These are phyloP conservation scores for Artibeus lituratus DNA, from an alignment of 2,797 vertebrate genomes.

Conservation along the genomic window DNA sequence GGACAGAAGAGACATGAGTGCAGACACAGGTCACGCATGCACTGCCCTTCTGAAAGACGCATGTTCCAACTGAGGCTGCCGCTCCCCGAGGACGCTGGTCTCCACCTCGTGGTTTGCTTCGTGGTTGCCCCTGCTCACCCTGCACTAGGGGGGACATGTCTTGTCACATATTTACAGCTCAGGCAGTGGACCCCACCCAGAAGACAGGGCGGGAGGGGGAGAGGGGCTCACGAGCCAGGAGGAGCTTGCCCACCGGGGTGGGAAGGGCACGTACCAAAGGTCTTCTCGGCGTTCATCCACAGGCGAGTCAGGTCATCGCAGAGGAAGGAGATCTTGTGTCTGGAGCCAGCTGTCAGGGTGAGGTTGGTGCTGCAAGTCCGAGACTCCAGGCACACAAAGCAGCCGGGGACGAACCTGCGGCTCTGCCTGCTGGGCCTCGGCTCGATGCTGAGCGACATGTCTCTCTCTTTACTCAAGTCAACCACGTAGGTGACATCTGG, in stretches of 20 bases:
- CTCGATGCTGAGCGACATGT: slow-evolving; percentile 76
- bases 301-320: slow-evolving; percentile 80
- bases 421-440: background rate
- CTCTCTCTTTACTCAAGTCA: slow-evolving; percentile 76
- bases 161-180: background rate
- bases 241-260: fast-evolving
- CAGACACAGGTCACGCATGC: fast-evolving
- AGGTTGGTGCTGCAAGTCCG: slow-evolving; percentile 73
- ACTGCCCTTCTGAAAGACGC: background rate
- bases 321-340: slow-evolving; percentile 81
- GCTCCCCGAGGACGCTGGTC: fast-evolving
- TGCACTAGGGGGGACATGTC: background rate
- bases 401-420: slow-evolving; percentile 63
- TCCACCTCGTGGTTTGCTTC: background rate
- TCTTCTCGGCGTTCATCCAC: slow-evolving; percentile 80
- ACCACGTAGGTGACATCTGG: slow-evolving; percentile 80
- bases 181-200: background rate
- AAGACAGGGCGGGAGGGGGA: background rate
- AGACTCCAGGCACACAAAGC: slow-evolving; percentile 81
- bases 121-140: background rate
- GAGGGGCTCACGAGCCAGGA: fast-evolving
- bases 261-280: slow-evolving; percentile 75
- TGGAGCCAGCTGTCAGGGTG: slow-evolving; percentile 72
- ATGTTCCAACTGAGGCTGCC: fast-evolving
- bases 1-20: background rate